Conservation (phyloP, 1,140 invertebrate species). For the Pseudomyrmex flavicornis region DNA sequence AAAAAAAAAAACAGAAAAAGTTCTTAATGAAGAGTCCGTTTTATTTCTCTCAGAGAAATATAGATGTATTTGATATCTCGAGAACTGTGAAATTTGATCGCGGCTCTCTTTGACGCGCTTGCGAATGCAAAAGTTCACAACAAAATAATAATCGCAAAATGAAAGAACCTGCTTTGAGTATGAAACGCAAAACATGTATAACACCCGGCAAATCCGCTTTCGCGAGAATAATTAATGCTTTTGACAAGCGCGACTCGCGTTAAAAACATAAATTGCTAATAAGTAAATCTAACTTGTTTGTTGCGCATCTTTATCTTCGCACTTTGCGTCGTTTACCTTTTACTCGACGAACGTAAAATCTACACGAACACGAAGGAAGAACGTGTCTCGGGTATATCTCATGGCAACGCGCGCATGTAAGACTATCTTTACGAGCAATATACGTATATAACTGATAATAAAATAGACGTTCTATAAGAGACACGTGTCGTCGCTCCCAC, state of each 20-base stretch:
- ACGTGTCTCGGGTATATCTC: neutral
- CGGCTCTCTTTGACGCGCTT: constrained; percentile 32
- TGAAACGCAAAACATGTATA: neutral
- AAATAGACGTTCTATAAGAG: neutral
- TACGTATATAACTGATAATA: neutral
- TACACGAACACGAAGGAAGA: neutral
- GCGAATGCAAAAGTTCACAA: constrained; percentile 39
- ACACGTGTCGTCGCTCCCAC: neutral
- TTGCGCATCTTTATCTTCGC: neutral
- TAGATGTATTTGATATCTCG: constrained; percentile 21
- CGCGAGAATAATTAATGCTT: neutral
- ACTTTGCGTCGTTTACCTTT: neutral
- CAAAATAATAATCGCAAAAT: constrained; percentile 4
- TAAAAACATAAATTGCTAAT: neutral
- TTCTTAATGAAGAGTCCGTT: constrained; percentile 31
- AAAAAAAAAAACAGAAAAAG: constrained; percentile 9
- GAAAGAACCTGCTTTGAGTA: neutral
- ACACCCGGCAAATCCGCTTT: neutral
- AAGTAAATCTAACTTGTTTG: neutral
- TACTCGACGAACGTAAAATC: neutral
- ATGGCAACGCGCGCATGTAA: neutral
- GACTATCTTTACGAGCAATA: neutral
- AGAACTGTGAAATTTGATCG: constrained; percentile 6
- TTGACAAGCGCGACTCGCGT: neutral
- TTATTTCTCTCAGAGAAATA: constrained; percentile 14